Evolutionary conservation across 2,888 invertebrate genomes (phyloP).

Genomic region (Pristionchus maxplancki): DNA sequence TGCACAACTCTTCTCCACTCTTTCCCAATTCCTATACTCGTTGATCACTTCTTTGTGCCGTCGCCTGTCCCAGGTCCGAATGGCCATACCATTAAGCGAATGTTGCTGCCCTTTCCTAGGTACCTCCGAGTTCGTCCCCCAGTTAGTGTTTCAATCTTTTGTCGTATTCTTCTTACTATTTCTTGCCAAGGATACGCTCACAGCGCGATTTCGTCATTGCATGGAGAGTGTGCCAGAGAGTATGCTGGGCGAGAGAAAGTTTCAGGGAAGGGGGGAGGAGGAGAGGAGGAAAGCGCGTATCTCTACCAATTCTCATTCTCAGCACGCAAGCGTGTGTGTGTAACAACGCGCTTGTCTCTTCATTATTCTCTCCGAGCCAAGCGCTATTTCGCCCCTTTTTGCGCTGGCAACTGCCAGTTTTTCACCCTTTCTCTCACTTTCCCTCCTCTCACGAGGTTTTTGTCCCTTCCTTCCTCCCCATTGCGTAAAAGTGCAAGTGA

Average conservation of each 20-base stretch:
- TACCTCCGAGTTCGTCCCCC: not conserved
- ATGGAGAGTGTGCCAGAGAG: conserved; percentile 9
- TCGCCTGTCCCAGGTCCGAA: not conserved
- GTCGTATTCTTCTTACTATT: not conserved
- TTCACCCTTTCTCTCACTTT: not conserved
- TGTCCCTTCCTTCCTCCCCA: not conserved
- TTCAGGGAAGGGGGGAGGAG: not conserved
- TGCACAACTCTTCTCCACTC: not conserved
- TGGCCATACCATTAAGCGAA: not conserved
- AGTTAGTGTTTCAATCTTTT: no score
- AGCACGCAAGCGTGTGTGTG: conserved; percentile 35
- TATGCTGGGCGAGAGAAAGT: not conserved
- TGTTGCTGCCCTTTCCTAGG: not conserved
- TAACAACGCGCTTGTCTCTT: conserved; percentile 15
- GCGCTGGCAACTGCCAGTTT: not conserved
- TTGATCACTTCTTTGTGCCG: conserved; percentile 23
- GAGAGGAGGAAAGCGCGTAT: not conserved
- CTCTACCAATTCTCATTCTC: not conserved
- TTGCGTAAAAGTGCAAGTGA: conserved; percentile 28
- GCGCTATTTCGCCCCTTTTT: not conserved
- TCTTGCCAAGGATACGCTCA: not conserved
- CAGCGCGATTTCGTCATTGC: conserved; percentile 16
- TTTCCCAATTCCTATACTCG: not conserved
- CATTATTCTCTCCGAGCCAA: not conserved
- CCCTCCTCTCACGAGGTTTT: conserved; percentile 22